Evolutionary conservation across 2,797 vertebrate genomes (phyloP), one percentile per base, ranked within the genome.

Genomic region (Acanthornis magna): DNA sequence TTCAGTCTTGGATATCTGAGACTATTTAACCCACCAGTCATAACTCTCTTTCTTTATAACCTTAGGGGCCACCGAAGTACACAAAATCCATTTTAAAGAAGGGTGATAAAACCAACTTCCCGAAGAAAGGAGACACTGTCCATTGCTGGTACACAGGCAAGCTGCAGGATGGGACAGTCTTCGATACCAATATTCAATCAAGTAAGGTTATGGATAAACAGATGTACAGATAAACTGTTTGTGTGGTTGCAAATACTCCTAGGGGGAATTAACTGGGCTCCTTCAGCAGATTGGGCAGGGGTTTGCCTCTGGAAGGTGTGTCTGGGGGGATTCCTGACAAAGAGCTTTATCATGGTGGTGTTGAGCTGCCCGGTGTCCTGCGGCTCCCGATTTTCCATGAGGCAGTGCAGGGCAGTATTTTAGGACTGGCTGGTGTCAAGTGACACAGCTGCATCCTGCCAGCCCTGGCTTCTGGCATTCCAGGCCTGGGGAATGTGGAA

Each of bases 91-190:
- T 99, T 72, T 92, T 99, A 58, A 99, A 99, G 96, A 99, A 99
- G 91, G 99, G 99, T 0, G 99, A 99, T 96, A 99, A 99, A 97
- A 96, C 97, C 45, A 99, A 99, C 98, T 99, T 99, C 76, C 99
- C 99, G 0, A 99, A 99, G 97, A 99, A 99, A 92, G 99, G 99
- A 1, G 99, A 99, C 34, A 97, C 97, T 1, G 99, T 99, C 84
- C 98, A 99, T 78, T 99, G 99, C 98, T 99, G 99, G 99, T 99
- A 99, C 93, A 99, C 98, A 0, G 99, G 99, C 1, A 98, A 98
- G 5, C 95, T 99, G 68, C 98, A 99, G 96, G 99, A 99, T 9
- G 99, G 99, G 11, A 99, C 99, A 0, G 98, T 99, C 71, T 99
- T 99, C 25, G 99, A 99, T 93, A 99, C 98, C 55, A 99, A 99